Conservation (phyloP, 37 sponge, comb jelly and placozoan species). For the Cliona cf. orientalis region DNA sequence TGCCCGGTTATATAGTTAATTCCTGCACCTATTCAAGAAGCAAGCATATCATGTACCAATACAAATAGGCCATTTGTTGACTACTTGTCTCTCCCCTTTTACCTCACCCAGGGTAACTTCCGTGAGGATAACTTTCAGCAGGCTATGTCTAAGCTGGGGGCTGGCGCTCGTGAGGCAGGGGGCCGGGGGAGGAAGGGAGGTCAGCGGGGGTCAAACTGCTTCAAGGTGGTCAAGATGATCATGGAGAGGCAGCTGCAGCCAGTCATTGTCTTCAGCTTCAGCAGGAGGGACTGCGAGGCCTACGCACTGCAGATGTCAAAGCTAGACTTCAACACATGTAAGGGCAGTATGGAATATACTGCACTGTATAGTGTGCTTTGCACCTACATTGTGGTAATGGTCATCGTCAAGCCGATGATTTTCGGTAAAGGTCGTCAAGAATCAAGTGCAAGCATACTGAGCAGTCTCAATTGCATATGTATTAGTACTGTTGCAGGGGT, state of each 20-base stretch:
- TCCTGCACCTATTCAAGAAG: no score
- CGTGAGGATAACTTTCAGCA: conserved; percentile 97
- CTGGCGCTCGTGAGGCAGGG: conserved; percentile 46
- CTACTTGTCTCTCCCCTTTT: no score
- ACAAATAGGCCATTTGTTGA: neutral
- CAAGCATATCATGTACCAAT: no score
- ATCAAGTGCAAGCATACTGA: no score
- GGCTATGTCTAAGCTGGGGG: conserved; percentile 89
- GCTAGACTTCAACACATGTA: conserved; percentile 95
- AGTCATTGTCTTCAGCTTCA: conserved; percentile 97
- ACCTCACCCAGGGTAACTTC: conserved; percentile 90
- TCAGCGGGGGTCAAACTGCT: conserved; percentile 52
- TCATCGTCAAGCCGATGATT: no score
- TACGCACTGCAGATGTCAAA: conserved; percentile 98
- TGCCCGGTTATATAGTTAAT: no score
- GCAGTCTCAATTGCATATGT: no score
- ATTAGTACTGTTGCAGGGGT: no score
- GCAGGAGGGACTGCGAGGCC: conserved; percentile 93
- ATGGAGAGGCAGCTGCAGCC: conserved; percentile 98
- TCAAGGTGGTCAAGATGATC: conserved; percentile 55
- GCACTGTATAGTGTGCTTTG: no score
- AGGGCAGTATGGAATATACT: no score
- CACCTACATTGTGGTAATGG: no score
- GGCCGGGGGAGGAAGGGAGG: conserved; percentile 58
- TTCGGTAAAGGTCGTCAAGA: no score